Conservation (phyloP, 2,113 vertebrate species). For the Tapirus terrestris region DNA sequence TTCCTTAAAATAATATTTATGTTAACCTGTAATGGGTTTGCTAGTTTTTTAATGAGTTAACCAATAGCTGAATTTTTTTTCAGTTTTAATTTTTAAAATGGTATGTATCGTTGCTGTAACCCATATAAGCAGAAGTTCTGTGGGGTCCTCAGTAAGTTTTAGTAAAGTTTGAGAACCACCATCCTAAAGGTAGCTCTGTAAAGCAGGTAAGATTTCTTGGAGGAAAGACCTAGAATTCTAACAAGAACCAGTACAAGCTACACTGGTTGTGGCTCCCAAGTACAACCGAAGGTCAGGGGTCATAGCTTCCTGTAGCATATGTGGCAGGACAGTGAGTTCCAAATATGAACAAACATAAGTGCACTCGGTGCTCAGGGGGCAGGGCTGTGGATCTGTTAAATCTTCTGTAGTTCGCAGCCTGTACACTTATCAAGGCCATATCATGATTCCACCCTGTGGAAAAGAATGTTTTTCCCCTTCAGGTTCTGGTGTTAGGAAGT, state of each 20-base stretch:
- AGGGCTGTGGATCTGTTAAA: not conserved
- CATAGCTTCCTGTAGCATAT: not conserved
- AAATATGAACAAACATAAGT: not conserved
- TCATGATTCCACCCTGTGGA: not conserved
- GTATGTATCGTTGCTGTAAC: not conserved
- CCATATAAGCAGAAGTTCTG: not conserved
- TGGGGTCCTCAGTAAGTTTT: not conserved
- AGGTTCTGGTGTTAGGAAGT: conserved; percentile 26
- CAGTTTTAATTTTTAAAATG: conserved; percentile 23
- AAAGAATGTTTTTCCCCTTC: not conserved
- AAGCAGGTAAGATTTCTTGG: not conserved
- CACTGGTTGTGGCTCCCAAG: not conserved
- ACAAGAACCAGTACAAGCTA: not conserved
- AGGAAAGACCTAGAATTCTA: not conserved
- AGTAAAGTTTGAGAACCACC: not conserved
- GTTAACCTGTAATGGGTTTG: not conserved
- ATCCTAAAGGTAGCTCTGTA: not conserved
- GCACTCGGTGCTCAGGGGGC: not conserved
- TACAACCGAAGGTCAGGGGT: not conserved
- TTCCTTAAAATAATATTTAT: not conserved
- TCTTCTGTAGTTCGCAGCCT: not conserved
- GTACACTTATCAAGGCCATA: not conserved
- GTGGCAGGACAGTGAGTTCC: not conserved
- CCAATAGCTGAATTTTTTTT: not conserved
- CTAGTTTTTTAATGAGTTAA: conserved; percentile 25